Evolutionary conservation across 2,113 vertebrate species (phyloP).

Genomic region (Elanoides forficatus): DNA sequence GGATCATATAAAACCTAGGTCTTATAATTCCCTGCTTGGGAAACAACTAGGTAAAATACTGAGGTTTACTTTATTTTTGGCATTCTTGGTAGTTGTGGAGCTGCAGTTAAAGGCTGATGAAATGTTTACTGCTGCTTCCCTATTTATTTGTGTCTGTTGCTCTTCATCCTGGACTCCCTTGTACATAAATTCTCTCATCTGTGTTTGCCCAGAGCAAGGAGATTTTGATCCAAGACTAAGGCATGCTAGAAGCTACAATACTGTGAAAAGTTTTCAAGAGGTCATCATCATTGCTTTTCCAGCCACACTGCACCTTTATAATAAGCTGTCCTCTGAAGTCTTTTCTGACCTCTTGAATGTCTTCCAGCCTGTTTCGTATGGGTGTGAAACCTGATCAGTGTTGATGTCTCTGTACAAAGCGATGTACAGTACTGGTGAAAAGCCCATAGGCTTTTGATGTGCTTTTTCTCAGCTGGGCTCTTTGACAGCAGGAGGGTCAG

Average conservation of each 20-base stretch:
- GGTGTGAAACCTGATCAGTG: not conserved
- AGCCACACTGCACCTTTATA: not conserved
- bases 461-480: not conserved
- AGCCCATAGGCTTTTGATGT: not conserved
- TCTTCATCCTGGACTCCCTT: not conserved
- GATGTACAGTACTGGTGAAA: not conserved
- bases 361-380: not conserved
- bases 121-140: not conserved
- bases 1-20: not conserved
- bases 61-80: not conserved
- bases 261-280: not conserved
- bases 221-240: not conserved
- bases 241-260: not conserved
- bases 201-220: not conserved
- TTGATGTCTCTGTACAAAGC: not conserved
- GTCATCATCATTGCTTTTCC: not conserved
- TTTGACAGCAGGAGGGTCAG: not conserved
- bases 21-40: not conserved
- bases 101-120: not conserved
- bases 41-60: not conserved
- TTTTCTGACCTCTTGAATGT: conserved; percentile 4
- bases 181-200: not conserved
- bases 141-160: not conserved
- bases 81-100: not conserved
- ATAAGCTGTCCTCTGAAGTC: not conserved